Percentiles rank a stretch among this genome's conserved stretches.
Evolutionary conservation across 2,888 invertebrate species (phyloP).

Genomic region (Marronus borbonicus): DNA sequence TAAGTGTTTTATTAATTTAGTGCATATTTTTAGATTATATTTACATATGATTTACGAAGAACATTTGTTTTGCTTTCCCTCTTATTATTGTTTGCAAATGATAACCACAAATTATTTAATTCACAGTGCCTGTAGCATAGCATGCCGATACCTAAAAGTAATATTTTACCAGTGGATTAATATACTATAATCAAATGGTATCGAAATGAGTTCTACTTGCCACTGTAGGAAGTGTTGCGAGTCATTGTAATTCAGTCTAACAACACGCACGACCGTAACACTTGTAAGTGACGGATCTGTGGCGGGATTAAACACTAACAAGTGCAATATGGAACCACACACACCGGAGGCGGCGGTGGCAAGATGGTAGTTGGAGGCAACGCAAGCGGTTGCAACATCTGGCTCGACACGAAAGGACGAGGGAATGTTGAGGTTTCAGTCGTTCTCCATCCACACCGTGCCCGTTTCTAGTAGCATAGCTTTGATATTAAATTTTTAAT

Average conservation of each 20-base stretch:
- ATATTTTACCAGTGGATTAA: too few relatives aligned
- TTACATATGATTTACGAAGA: too few relatives aligned
- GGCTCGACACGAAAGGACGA: slow-evolving; percentile 51
- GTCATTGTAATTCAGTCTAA: slow-evolving; percentile 54
- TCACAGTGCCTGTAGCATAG: too few relatives aligned
- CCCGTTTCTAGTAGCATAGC: slow-evolving; percentile 53
- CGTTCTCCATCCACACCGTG: slow-evolving; percentile 39
- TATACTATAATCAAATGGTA: background rate
- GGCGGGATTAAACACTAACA: slow-evolving; percentile 63
- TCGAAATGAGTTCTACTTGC: slow-evolving; percentile 40
- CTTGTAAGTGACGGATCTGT: slow-evolving; percentile 62
- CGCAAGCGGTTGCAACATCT: slow-evolving; percentile 45
- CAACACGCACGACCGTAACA: slow-evolving; percentile 59
- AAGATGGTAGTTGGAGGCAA: slow-evolving; percentile 33
- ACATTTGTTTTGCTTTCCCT: too few relatives aligned
- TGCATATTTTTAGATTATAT: too few relatives aligned
- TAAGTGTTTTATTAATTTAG: too few relatives aligned
- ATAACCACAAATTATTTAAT: too few relatives aligned
- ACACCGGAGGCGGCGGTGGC: slow-evolving; percentile 56
- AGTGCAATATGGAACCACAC: slow-evolving; percentile 63
- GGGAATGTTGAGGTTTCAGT: slow-evolving; percentile 48
- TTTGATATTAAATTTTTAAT: slow-evolving; percentile 64
- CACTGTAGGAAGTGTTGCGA: slow-evolving; percentile 46
- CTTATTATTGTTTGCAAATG: too few relatives aligned
- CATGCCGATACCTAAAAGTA: too few relatives aligned